Evolutionary conservation across 1,140 invertebrate genomes (phyloP), one percentile per base, ranked within the genome.

Genomic region (Neotoxoptera formosana): DNA sequence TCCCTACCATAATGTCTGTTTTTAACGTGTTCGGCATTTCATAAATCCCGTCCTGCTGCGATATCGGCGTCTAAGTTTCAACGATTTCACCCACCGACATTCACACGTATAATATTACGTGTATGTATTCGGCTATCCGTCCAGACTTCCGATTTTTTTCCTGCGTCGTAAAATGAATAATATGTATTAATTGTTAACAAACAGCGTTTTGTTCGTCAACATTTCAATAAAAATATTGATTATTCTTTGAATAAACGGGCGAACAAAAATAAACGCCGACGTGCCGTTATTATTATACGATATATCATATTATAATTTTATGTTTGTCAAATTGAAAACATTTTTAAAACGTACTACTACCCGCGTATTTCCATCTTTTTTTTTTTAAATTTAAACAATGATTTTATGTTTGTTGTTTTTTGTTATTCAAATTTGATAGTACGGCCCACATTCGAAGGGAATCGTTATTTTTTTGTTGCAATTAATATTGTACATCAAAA

Each of bases 181-280:
- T 83, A 41, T 23, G 34, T 36, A 36, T 41, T 41, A 83, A 41
- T 83, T 41, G 41, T 23, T 41, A 1, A 36, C 21, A 23, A 21
- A 34, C 20, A 20, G 17, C 36, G 23, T 83, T 83, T 83, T 11
- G 20, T 2, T 83, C 20, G 34, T 0, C 2, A 21, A 83, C 36
- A 83, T 83, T 83, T 23, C 34, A 83, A 83, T 83, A 36, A 36
- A 83, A 83, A 83, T 83, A 67, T n/a, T 67, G 60, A n/a, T 83
- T 23, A 86, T 86, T 86, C 8, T 25, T 14, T 14, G 51, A 0
- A 86, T 14, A 86, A 25, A 25, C 9, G 21, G 25, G 9, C 41
- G 25, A 86, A 67, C 60, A 67, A 67, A 67, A 67, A 67, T 67
- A 17, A 67, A 11, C 30, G 30, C 14, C 60, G 51, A 51, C 17